Evolutionary conservation across 2,113 vertebrate species (phyloP).

Genomic region (human (Homo sapiens)): DNA sequence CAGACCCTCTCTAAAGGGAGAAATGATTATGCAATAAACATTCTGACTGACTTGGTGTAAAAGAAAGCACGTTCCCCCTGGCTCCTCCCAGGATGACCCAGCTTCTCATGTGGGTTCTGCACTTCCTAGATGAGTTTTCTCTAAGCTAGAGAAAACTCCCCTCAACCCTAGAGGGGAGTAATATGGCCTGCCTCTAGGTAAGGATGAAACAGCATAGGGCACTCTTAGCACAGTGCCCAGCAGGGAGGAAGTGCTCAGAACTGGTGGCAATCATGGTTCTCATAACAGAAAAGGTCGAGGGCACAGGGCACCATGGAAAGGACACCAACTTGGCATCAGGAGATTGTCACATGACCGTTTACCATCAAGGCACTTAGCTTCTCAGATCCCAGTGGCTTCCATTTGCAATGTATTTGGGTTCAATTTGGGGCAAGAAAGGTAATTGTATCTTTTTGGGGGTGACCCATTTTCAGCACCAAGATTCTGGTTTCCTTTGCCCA

Average conservation of each 20-base stretch:
- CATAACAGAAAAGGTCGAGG: too few relatives aligned
- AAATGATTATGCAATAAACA: not conserved
- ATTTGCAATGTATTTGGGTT: not conserved
- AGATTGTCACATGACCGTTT: rapidly evolving
- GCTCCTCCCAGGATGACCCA: not conserved
- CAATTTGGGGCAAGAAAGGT: not conserved
- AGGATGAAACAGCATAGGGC: not conserved
- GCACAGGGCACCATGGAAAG: rapidly evolving
- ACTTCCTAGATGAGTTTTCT: not conserved
- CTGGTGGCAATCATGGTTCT: rapidly evolving
- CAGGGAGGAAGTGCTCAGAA: too few relatives aligned
- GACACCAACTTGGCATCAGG: rapidly evolving
- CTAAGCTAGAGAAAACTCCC: too few relatives aligned
- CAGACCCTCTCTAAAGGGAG: rapidly evolving
- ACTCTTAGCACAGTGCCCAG: not conserved
- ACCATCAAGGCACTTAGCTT: not conserved
- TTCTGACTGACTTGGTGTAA: not conserved
- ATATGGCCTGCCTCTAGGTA: too few relatives aligned
- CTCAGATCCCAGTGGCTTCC: not conserved
- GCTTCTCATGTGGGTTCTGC: rapidly evolving
- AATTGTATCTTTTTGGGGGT: not conserved
- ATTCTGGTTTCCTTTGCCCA: not conserved
- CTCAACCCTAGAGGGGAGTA: not conserved
- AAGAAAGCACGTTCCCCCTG: rapidly evolving
- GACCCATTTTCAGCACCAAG: not conserved